Evolutionary conservation across 2,888 invertebrate species (phyloP).

Genomic region (Microplitis deprimator): DNA sequence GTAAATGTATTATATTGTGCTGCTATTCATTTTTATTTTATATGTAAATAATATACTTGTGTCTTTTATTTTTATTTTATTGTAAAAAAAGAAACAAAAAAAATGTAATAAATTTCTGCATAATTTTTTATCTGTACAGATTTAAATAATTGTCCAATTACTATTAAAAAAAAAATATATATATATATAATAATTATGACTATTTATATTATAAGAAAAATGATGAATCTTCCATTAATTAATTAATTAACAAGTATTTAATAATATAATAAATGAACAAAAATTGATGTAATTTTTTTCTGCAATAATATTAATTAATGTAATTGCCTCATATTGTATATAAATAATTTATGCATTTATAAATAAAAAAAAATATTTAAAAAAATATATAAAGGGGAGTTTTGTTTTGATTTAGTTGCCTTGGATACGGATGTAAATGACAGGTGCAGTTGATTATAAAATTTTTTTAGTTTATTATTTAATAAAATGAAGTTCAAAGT

Average conservation of each 20-base stretch:
- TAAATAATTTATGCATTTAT: not conserved
- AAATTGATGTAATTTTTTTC: not conserved
- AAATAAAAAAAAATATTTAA: not conserved
- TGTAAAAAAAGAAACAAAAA: no score
- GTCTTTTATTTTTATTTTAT: no score
- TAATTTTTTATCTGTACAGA: slow-evolving; percentile 59
- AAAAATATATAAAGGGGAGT: not conserved
- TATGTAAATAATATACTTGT: slow-evolving; percentile 1
- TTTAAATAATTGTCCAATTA: slow-evolving; percentile 46
- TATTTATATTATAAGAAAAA: not conserved
- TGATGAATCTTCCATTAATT: slow-evolving; percentile 32
- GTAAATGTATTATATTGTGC: not conserved
- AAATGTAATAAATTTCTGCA: no score
- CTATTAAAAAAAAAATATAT: slow-evolving; percentile 27
- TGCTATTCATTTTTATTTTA: not conserved
- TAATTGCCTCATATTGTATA: not conserved
- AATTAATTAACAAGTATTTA: not conserved
- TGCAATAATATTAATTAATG: not conserved
- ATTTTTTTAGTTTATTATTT: no score
- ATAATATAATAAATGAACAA: not conserved
- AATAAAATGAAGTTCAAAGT: slow-evolving; percentile 66
- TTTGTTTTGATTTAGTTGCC: slow-evolving; percentile 13
- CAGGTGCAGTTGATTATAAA: no score
- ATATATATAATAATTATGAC: slow-evolving; percentile 23
- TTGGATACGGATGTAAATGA: not conserved